Base-by-base conservation (phyloP, 1,140 invertebrate genomes). In the Gryllus bimaculatus region DNA sequence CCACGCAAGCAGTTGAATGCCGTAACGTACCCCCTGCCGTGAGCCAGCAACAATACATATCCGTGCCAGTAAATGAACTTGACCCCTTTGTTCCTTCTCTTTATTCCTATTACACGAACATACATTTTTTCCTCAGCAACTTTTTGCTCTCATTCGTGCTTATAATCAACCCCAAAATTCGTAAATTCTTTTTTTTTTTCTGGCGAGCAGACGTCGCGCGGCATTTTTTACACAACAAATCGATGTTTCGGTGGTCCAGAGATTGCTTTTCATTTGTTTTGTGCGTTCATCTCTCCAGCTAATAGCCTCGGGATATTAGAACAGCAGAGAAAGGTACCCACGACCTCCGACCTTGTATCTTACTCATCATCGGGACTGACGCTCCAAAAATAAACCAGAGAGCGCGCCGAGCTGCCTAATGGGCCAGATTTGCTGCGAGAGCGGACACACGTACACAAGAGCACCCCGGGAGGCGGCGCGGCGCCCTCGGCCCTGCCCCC, bases 251-350 rank as follows among this genome's bases (percentile, higher is more conserved):
- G 54, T 66, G 54, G 54, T 66, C 54, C 54, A 66, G 10, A 66
- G 54, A 66, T 66, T 66, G 54, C 54, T 66, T 66, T 66, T 66
- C 54, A 66, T 66, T 66, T 66, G 54, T 66, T 66, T 66, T 66
- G 54, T 66, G 54, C 54, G 54, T 66, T 66, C 54, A 66, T 66
- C 54, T 66, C 18, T 10, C 54, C 54, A 66, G 7, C 54, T 66
- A 66, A 66, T 66, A 66, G 54, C 54, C 54, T 66, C 18, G 54
- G 54, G 54, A 66, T 66, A 66, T 66, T 66, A 66, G 54, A 66
- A 66, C 54, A 66, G 54, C 54, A 66, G 54, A 66, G 54, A 66
- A 66, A 66, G 54, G 54, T 66, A 18, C 54, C 54, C 54, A 66
- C 54, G 54, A 66, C 54, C 54, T 66, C 54, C 18, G 54, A 66